A percentile compares a stretch with the other conserved stretches of the same genome.
phyloP scores from a whole-genome alignment of 2,113 vertebrate genomes.

The Myrmophylax atrothorax region DNA sequence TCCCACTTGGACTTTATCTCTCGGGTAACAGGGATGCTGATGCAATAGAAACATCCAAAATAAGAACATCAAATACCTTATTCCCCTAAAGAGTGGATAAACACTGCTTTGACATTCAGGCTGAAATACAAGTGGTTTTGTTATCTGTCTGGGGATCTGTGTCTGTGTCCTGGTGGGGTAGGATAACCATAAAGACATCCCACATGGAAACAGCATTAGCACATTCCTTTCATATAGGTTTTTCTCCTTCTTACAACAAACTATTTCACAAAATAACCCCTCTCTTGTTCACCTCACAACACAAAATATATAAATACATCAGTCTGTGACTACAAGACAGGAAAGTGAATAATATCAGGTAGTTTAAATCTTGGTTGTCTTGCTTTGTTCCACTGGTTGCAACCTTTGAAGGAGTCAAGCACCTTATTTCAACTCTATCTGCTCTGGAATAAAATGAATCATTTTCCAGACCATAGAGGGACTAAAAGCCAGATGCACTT shows the following conservation, averaged over 20 bases:
- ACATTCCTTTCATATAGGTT: background rate
- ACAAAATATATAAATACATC: background rate
- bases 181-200: background rate
- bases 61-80: background rate
- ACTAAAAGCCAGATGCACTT: background rate
- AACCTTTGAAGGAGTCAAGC: background rate
- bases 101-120: background rate
- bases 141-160: background rate
- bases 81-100: background rate
- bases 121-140: background rate
- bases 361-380: background rate
- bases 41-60: background rate
- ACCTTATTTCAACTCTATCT: background rate
- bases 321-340: rapidly evolving
- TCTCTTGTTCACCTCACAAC: background rate
- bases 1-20: background rate
- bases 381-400: background rate
- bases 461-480: background rate
- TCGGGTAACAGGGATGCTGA: background rate
- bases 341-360: background rate
- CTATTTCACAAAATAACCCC: background rate
- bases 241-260: background rate
- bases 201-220: background rate
- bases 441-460: background rate
- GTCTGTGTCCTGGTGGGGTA: background rate